These are phyloP conservation scores for Pachycephala philippinensis DNA, from an alignment of 2,113 vertebrate species.

Conservation along the genomic window DNA sequence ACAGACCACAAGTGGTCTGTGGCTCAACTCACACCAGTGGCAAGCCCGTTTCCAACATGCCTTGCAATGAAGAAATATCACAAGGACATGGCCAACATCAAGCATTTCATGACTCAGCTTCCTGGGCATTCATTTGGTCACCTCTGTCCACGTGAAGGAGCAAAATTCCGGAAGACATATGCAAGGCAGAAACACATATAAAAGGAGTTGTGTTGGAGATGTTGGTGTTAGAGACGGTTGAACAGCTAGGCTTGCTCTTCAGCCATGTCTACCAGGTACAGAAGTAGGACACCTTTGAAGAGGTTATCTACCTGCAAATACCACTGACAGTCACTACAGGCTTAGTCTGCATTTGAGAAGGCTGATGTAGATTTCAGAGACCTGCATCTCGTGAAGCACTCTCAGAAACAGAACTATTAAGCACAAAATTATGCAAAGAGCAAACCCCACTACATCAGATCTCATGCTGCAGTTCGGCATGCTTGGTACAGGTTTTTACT, in stretches of 20 bases:
- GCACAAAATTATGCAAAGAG: background rate
- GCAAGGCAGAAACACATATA: background rate
- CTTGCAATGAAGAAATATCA: background rate
- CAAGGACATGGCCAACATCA: background rate
- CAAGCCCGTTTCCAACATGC: background rate
- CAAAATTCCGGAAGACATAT: background rate
- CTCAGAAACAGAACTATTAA: background rate
- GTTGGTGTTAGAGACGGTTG: background rate
- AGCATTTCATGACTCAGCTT: background rate
- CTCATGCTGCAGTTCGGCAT: background rate
- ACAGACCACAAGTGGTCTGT: background rate
- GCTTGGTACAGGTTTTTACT: constrained; percentile 67
- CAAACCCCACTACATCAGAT: background rate
- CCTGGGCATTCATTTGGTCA: background rate
- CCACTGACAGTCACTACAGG: background rate
- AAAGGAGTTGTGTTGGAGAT: background rate
- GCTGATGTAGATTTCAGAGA: background rate
- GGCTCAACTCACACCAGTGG: background rate
- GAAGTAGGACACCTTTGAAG: background rate
- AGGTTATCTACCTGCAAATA: background rate
- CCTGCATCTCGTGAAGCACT: background rate
- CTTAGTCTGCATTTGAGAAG: background rate
- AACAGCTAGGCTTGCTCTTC: background rate
- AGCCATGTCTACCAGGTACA: background rate
- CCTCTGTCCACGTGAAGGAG: background rate